Evolutionary conservation across 2,113 vertebrate species (phyloP).

Genomic region (Notarius quadriscutis): DNA sequence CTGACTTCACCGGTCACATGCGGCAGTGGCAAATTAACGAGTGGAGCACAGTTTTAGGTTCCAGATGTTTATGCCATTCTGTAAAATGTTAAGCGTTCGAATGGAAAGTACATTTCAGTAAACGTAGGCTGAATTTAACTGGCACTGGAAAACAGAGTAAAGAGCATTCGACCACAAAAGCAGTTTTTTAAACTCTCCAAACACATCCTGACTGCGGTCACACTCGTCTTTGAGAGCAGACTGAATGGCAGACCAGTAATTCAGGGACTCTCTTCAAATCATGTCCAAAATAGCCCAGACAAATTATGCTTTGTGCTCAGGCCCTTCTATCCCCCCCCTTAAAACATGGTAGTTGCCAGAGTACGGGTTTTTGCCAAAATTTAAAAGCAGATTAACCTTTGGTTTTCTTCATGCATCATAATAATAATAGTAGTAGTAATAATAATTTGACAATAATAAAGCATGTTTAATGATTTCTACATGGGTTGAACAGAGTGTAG

Average conservation of each 20-base stretch:
- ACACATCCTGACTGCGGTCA: constrained; percentile 49
- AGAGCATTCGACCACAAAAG: constrained; percentile 47
- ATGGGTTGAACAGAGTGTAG: constrained; percentile 5
- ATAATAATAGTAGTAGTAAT: background rate
- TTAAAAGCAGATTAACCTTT: constrained; percentile 4
- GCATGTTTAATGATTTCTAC: background rate
- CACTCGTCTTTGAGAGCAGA: constrained; percentile 41
- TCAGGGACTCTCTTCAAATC: constrained; percentile 52
- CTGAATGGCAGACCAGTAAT: constrained; percentile 50
- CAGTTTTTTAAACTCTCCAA: constrained; percentile 38
- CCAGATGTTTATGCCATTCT: constrained; percentile 45
- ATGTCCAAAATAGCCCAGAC: constrained; percentile 53
- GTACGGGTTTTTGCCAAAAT: constrained; percentile 23
- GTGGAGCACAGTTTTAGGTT: background rate
- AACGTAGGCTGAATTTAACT: constrained; percentile 42
- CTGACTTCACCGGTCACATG: background rate
- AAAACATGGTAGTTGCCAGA: background rate
- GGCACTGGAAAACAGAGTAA: constrained; percentile 37
- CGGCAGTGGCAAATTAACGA: background rate
- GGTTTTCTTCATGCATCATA: background rate
- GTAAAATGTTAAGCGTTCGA: constrained; percentile 31
- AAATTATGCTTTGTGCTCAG: constrained; percentile 51
- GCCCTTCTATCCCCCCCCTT: constrained; percentile 1
- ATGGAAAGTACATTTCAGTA: constrained; percentile 48
- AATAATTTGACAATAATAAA: background rate